These are phyloP conservation scores for Chloroclysta siterata DNA, from an alignment of 2,888 invertebrate species.

Conservation along the genomic window DNA sequence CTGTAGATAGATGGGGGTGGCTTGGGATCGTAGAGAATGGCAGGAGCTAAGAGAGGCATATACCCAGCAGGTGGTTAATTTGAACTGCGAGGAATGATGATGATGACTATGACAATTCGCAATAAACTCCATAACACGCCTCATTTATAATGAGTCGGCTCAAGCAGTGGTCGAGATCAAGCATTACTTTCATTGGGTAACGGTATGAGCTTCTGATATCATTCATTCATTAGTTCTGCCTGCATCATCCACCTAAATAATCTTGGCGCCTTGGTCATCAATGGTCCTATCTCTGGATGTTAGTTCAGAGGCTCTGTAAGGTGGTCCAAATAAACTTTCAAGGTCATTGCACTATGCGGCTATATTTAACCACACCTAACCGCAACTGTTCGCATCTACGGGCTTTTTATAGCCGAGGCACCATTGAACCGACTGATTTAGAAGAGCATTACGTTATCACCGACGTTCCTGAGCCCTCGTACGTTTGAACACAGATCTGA, in stretches of 20 bases:
- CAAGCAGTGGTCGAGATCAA: not conserved
- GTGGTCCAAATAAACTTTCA: slow-evolving; percentile 12
- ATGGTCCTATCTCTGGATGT: not conserved
- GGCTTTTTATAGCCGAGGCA: slow-evolving; percentile 17
- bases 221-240: not conserved
- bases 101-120: no score
- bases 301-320: not conserved
- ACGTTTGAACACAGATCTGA: not conserved
- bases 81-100: no score
- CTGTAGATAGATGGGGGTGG: no score
- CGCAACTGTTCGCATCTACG: slow-evolving; percentile 11
- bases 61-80: no score
- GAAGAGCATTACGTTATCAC: slow-evolving; percentile 2
- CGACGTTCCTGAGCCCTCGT: not conserved
- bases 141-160: no score
- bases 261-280: no score
- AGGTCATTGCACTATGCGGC: slow-evolving; percentile 22
- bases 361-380: slow-evolving; percentile 17
- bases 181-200: not conserved
- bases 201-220: not conserved
- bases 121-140: no score
- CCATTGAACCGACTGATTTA: slow-evolving; percentile 4
- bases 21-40: no score
- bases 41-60: no score
- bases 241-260: not conserved